Conservation (phyloP, 23 tunicate species). For the Halocynthia roretzi region DNA sequence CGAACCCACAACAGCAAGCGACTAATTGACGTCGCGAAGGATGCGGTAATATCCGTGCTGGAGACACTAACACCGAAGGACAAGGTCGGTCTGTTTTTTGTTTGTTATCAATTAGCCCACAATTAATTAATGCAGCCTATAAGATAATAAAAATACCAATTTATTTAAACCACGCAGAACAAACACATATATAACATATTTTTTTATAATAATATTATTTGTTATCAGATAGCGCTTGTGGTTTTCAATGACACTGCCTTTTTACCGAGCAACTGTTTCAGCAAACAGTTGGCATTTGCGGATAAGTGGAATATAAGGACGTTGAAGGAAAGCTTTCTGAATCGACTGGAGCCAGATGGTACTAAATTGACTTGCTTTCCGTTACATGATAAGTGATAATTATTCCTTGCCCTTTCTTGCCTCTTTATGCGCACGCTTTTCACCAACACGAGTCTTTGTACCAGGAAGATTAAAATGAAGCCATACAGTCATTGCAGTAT, state of each 20-base stretch:
- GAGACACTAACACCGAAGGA: conserved; percentile 28
- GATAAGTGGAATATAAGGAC: conserved; percentile 5
- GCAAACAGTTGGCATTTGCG: conserved; percentile 17
- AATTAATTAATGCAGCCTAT: no score
- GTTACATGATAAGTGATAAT: no score
- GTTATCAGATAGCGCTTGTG: conserved; percentile 20
- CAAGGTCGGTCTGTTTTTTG: background rate
- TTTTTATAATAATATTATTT: background rate
- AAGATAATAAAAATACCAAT: no score
- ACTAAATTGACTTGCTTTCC: background rate
- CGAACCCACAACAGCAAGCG: conserved; percentile 20
- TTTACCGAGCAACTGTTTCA: conserved; percentile 13
- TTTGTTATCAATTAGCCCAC: background rate
- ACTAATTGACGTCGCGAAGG: conserved; percentile 16
- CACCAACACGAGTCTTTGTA: background rate
- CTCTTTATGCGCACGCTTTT: background rate
- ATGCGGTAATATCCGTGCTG: conserved; percentile 5
- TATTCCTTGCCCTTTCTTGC: no score
- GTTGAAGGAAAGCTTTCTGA: conserved; percentile 20
- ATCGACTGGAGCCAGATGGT: conserved; percentile 18
- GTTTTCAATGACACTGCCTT: conserved; percentile 17
- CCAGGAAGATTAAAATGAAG: background rate
- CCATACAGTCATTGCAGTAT: background rate
- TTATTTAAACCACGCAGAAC: no score
- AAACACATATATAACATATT: background rate